phyloP scores from a whole-genome alignment of 2,113 vertebrate species.

The Trochalopteron elliotii region DNA sequence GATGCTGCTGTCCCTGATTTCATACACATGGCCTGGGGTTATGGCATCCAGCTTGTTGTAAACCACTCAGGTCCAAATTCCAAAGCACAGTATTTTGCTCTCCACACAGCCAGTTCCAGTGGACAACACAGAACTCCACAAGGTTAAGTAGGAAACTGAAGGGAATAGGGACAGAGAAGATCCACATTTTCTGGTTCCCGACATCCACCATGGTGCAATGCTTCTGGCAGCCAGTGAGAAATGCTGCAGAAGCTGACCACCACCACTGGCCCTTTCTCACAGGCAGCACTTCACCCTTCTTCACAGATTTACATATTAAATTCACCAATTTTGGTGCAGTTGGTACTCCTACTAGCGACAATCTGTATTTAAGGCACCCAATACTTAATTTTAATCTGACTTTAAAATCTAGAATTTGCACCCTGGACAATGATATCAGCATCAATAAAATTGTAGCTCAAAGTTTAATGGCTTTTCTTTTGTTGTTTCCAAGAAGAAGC shows the following conservation, averaged over 20 bases:
- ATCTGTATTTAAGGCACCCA: not conserved
- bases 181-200: not conserved
- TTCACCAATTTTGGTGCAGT: not conserved
- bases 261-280: not conserved
- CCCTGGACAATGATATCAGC: not conserved
- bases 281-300: not conserved
- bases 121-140: not conserved
- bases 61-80: not conserved
- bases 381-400: not conserved
- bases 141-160: not conserved
- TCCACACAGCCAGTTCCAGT: not conserved
- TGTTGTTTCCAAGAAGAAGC: not conserved
- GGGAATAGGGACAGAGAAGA: not conserved
- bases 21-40: rapidly evolving
- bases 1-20: not conserved
- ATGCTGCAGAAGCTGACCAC: not conserved
- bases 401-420: not conserved
- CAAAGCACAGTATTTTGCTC: not conserved
- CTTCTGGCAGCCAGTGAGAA: not conserved
- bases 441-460: not conserved
- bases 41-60: not conserved
- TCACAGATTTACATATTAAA: not conserved
- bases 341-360: not conserved
- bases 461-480: not conserved
- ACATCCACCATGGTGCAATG: no score